Evolutionary conservation across 1,140 invertebrate genomes (phyloP).

Genomic region (Charaxes varanes): DNA sequence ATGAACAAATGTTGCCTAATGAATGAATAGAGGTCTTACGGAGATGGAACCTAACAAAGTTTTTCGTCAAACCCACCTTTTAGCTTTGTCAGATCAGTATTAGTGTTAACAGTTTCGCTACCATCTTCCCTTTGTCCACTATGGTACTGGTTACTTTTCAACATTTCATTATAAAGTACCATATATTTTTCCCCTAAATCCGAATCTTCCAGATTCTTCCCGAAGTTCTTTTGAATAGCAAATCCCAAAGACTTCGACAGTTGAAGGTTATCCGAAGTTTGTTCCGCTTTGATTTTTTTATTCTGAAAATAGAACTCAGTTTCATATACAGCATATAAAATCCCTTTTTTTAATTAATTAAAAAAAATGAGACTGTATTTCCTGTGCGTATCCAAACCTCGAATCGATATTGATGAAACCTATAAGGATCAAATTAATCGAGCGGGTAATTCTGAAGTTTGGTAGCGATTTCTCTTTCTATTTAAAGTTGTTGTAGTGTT

Average conservation of each 20-base stretch:
- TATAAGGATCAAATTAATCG: too few relatives aligned
- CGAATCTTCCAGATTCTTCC: conserved; percentile 26
- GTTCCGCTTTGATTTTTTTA: conserved; percentile 2
- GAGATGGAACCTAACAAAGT: too few relatives aligned
- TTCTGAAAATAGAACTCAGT: conserved; percentile 10
- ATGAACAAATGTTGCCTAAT: too few relatives aligned
- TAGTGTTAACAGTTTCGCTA: neutral
- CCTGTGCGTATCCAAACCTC: too few relatives aligned
- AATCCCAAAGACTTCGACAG: conserved; percentile 38
- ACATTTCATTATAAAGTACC: conserved; percentile 41
- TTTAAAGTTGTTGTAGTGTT: too few relatives aligned
- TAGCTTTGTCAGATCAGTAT: conserved; percentile 13
- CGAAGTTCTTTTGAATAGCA: conserved; percentile 17
- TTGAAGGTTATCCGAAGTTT: conserved; percentile 20
- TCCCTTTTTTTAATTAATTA: too few relatives aligned
- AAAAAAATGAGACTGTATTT: too few relatives aligned
- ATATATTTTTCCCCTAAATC: conserved; percentile 26
- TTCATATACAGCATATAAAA: neutral
- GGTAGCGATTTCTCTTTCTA: too few relatives aligned
- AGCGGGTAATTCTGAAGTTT: too few relatives aligned
- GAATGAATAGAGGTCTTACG: too few relatives aligned
- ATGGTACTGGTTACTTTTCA: conserved; percentile 31
- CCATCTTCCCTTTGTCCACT: conserved; percentile 9
- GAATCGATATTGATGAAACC: too few relatives aligned
- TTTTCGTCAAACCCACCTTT: conserved; percentile 11